Base-by-base conservation (phyloP, 2,113 vertebrate genomes). In the Nicator chloris region DNA sequence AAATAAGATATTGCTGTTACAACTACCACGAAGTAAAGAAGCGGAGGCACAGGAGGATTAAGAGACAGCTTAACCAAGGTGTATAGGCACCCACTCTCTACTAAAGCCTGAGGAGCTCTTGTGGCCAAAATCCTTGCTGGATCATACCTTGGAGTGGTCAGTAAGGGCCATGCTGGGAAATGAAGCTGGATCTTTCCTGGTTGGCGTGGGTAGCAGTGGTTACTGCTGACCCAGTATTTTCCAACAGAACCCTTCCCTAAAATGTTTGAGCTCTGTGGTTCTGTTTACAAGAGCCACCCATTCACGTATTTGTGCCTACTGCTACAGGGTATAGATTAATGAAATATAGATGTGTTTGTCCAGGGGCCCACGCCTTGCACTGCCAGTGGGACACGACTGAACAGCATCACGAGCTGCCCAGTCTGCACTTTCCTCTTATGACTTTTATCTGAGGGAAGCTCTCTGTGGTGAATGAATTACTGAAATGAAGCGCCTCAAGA, bases 301-400 rank as follows among this genome's bases (percentile, higher is more conserved):
- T 9, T 39, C 0, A 0, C 15, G 15, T 71, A 9, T 65, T 76
- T 44, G 20, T 72, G 40, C 28, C 19, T 33, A 31, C 35, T 0
- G 3, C 40, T 56, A 1, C 0, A 1, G 66, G 9, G 10, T 75
- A 4, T 35, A 21, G 63, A 12, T 64, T 30, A 59, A 53, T 40
- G 72, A 63, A 68, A 9, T 35, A 3, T 0, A 35, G 66, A 30
- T 33, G 5, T 51, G 11, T 44, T 54, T 78, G 78, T 69, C 21
- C 45, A 42, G 53, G 71, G 14, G n/a, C 42, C 16, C 0, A 6
- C 45, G 61, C 31, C 61, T 64, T 31, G 28, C 31, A 13, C 44
- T 1, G 2, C 50, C n/a, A 6, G n/a, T 0, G 4, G 69, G 31
- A 35, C 45, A 15, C 0, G 0, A 7, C 27, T 19, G 10, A 81